These are phyloP conservation scores for Merops nubicus DNA, from an alignment of 2,113 vertebrate genomes.

Conservation along the genomic window DNA sequence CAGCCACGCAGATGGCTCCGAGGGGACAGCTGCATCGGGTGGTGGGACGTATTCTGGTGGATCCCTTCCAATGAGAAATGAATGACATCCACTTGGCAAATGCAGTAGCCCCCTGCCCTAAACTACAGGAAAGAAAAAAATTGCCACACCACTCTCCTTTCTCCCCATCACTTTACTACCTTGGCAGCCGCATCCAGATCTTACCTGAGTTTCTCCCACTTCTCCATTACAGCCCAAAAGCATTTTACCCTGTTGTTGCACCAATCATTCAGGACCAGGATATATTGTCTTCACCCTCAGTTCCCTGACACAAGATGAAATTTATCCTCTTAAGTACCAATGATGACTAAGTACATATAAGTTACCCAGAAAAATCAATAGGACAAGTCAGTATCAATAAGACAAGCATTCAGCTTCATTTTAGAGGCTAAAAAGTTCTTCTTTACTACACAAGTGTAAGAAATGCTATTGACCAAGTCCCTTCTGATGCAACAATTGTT, in stretches of 20 bases:
- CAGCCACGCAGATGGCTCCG: neutral
- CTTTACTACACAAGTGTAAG: neutral
- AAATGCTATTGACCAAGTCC: neutral
- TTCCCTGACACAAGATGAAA: neutral
- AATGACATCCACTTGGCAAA: neutral
- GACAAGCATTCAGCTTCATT: neutral
- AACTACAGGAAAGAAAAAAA: neutral
- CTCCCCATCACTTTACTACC: neutral
- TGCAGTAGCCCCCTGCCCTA: fast-evolving
- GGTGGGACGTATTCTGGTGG: neutral
- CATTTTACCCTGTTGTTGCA: neutral
- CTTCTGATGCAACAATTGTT: neutral
- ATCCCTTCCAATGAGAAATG: neutral
- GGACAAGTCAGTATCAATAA: neutral
- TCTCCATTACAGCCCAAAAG: neutral
- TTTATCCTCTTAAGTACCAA: neutral
- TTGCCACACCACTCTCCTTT: neutral
- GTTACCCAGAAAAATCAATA: neutral
- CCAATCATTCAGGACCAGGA: neutral
- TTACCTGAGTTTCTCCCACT: neutral
- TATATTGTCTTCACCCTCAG: neutral
- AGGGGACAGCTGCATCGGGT: neutral
- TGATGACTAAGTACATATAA: too few relatives aligned
- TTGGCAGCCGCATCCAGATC: neutral
- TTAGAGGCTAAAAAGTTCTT: neutral